Percentiles rank a stretch among this genome's conserved stretches.
Evolutionary conservation across 1,140 invertebrate species (phyloP).

Genomic region (Apocrypta bakeri): DNA sequence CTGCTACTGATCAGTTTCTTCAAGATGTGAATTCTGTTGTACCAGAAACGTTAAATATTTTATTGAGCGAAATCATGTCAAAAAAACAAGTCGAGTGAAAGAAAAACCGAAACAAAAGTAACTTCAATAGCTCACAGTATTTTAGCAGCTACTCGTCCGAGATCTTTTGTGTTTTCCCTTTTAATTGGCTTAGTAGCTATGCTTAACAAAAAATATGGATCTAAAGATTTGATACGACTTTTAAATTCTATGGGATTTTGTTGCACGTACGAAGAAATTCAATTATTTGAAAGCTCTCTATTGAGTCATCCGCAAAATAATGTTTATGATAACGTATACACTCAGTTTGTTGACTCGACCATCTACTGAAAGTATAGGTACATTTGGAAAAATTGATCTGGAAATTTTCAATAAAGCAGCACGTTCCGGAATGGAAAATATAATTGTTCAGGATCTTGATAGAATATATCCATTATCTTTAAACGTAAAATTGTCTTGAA

Average conservation of each 20-base stretch:
- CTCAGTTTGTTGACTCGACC: neutral
- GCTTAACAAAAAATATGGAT: constrained; percentile 10
- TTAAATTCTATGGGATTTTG: constrained; percentile 2
- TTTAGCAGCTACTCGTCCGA: neutral
- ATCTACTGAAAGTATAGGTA: no score
- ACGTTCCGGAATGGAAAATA: neutral
- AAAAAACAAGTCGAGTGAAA: no score
- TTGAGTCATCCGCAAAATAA: neutral
- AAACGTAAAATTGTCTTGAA: neutral
- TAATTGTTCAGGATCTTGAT: neutral
- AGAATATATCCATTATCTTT: neutral
- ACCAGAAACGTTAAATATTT: no score
- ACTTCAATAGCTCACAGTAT: neutral
- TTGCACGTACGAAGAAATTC: neutral
- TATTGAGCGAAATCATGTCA: no score
- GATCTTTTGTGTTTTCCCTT: neutral
- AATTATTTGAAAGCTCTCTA: neutral
- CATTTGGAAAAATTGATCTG: neutral
- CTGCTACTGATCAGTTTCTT: no score
- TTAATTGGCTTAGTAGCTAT: neutral
- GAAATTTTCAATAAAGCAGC: neutral
- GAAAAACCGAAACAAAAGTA: neutral
- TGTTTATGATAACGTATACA: neutral
- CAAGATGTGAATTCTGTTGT: no score
- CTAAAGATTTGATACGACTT: neutral